A percentile compares a stretch with the other conserved stretches of the same genome.
These are phyloP conservation scores for Meghimatium bilineatum DNA, from an alignment of 2,888 invertebrate species.

Conservation along the genomic window DNA sequence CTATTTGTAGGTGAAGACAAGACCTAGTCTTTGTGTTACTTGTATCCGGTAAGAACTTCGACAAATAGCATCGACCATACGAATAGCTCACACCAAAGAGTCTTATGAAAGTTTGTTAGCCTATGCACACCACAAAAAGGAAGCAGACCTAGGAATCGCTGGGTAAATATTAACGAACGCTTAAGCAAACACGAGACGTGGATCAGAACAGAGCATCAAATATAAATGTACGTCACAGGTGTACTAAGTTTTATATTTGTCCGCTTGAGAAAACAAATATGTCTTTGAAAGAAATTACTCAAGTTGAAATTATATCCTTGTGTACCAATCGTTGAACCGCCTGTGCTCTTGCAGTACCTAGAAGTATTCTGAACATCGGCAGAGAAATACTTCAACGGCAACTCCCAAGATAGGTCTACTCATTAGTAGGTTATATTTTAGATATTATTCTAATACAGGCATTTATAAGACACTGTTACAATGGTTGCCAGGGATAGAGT, in stretches of 20 bases:
- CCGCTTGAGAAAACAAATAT: not conserved
- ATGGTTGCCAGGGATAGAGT: not conserved
- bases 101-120: not conserved
- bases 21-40: not conserved
- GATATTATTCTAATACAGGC: not conserved
- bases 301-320: not conserved
- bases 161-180: slow-evolving; percentile 10
- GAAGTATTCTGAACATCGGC: not conserved
- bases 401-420: not conserved
- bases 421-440: not conserved
- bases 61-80: not conserved
- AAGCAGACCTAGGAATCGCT: not conserved
- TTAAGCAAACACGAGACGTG: not conserved
- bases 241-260: not conserved
- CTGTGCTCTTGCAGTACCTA: no score
- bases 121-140: not conserved
- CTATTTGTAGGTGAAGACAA: not conserved
- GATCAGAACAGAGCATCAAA: not conserved
- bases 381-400: not conserved
- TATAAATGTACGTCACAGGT: not conserved
- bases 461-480: not conserved
- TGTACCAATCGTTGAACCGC: not conserved
- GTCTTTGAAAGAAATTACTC: not conserved
- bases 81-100: not conserved
- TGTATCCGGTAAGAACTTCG: not conserved